phyloP scores from a whole-genome alignment of 35 echinoderm and acorn worm species.

The Anneissia japonica region DNA sequence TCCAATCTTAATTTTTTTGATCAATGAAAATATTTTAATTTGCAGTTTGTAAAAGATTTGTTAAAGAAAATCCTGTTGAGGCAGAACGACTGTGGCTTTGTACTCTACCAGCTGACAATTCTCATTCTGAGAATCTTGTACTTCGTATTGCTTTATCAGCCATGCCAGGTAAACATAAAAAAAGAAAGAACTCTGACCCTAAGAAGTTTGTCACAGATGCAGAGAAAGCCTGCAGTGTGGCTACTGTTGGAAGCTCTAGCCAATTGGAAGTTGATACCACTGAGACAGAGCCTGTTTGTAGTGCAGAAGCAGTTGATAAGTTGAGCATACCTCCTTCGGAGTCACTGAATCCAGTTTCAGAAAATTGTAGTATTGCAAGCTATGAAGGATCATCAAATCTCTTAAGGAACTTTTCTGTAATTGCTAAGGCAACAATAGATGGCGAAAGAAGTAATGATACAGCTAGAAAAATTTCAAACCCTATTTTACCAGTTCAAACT shows the following conservation, averaged over 20 bases:
- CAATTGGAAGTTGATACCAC: not conserved
- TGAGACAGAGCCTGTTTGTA: not conserved
- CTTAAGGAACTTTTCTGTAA: not conserved
- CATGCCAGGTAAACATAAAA: not conserved
- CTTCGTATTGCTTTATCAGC: not conserved
- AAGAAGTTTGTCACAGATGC: not conserved
- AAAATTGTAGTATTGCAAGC: not conserved
- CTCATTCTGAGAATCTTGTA: not conserved
- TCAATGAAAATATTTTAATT: not conserved
- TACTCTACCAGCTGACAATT: not conserved
- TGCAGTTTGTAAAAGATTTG: not conserved
- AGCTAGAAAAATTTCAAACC: not conserved
- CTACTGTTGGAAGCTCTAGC: not conserved
- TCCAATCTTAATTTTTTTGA: too few species aligned
- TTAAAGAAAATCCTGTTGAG: not conserved
- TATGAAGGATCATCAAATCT: not conserved
- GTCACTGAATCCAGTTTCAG: not conserved
- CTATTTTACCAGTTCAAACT: not conserved
- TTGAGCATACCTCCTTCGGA: not conserved
- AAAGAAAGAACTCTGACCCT: not conserved
- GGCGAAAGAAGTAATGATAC: not conserved
- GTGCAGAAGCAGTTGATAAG: not conserved
- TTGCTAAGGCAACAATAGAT: not conserved
- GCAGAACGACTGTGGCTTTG: not conserved
- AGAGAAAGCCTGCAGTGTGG: not conserved